Percentiles rank a stretch among this genome's conserved stretches.
These are phyloP conservation scores for Hylaeus volcanicus DNA, from an alignment of 1,140 invertebrate genomes.

Conservation along the genomic window DNA sequence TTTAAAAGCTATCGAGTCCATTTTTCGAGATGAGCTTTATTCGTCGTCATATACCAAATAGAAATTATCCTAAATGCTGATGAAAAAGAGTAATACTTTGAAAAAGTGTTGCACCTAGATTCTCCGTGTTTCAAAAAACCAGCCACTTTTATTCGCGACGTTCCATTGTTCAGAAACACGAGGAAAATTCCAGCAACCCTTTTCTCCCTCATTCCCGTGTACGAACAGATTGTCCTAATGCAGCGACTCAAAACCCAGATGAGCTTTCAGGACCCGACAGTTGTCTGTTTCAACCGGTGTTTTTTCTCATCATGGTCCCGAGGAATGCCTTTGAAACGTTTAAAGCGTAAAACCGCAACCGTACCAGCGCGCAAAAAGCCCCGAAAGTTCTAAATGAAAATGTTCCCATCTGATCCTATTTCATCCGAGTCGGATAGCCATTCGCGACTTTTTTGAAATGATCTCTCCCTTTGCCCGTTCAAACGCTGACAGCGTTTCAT, in stretches of 20 bases:
- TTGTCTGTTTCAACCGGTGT: no score
- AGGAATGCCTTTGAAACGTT: neutral
- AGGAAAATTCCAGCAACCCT: neutral
- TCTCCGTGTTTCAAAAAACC: no score
- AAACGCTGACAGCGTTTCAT: no score
- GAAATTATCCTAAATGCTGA: no score
- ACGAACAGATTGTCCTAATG: neutral
- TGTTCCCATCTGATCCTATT: neutral
- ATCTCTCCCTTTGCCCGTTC: neutral
- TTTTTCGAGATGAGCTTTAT: no score
- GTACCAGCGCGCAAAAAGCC: neutral
- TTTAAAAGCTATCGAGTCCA: no score
- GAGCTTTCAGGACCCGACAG: neutral
- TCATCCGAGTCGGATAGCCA: neutral
- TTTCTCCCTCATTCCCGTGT: neutral
- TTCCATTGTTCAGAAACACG: neutral
- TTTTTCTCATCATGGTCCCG: neutral
- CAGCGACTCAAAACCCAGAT: neutral
- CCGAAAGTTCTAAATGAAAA: neutral
- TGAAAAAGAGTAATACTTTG: no score
- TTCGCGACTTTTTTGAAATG: neutral
- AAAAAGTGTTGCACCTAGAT: no score
- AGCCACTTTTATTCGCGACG: neutral
- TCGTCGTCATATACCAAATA: no score
- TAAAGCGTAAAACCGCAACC: neutral